Conservation (phyloP, 2,797 vertebrate genomes). For the Pseudomugil gertrudae region DNA sequence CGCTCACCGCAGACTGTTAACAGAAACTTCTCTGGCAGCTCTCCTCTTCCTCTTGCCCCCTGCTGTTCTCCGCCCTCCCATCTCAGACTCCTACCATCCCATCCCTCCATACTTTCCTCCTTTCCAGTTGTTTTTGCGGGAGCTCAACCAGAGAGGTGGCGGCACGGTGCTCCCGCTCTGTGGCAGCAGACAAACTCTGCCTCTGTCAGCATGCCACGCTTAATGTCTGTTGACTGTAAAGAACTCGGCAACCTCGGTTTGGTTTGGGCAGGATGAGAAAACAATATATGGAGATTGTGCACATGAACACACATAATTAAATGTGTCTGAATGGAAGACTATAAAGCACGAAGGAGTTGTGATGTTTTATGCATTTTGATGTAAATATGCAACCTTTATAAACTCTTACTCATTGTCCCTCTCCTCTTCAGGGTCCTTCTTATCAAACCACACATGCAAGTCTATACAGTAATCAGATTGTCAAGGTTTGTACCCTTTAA, state of each 20-base stretch:
- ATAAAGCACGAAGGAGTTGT: constrained; percentile 1
- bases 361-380: constrained; percentile 1
- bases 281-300: constrained; percentile 22
- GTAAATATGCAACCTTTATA: constrained; percentile 1
- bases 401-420: constrained; percentile 45
- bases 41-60: constrained; percentile 17
- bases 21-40: constrained; percentile 61
- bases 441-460: constrained; percentile 73
- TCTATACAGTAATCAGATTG: constrained; percentile 87
- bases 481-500: constrained; percentile 81
- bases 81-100: constrained; percentile 32
- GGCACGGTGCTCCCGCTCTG: constrained; percentile 31
- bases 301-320: neutral
- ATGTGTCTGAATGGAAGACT: constrained; percentile 27
- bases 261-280: constrained; percentile 41
- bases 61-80: constrained; percentile 11
- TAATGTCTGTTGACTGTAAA: constrained; percentile 49
- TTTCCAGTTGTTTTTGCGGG: constrained; percentile 47
- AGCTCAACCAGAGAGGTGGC: constrained; percentile 54
- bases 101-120: constrained; percentile 29
- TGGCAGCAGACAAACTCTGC: constrained; percentile 48
- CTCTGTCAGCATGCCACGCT: constrained; percentile 61
- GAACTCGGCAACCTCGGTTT: constrained; percentile 56
- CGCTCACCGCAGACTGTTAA: constrained; percentile 63
- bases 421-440: constrained; percentile 77